Base-by-base conservation (phyloP, 2,113 vertebrate genomes). In the Sakesphorus luctuosus region DNA sequence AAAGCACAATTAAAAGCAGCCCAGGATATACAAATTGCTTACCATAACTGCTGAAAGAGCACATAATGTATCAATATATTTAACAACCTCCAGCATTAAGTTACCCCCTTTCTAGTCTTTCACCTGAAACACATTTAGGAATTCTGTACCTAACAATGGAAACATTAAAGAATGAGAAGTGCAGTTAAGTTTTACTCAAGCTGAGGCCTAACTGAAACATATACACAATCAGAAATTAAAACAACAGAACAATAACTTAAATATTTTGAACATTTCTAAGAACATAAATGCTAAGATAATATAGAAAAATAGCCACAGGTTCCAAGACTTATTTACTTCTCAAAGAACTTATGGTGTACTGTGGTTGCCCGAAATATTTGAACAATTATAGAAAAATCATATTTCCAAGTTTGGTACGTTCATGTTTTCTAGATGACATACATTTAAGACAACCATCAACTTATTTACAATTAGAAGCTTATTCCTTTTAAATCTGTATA, bases 401-500 rank as follows among this genome's bases (percentile, higher is more conserved):
- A 94, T 96, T 93, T 97, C 96, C 89, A 97, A 97, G 93, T 96
- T 97, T 92, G 94, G 94, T 97, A 95, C 16, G 14, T 92, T 94
- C 2, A 10, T 96, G 83, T 93, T 92, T 94, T 87, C 89, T 93
- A 91, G 87, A 66, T 92, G 94, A 97, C 84, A 97, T 67, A 97
- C 83, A 97, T 93, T 97, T 89, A 94, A 91, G 81, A 96, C 85
- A 96, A 78, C 88, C 82, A 97, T 40, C 58, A 96, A 96, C 84
- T 93, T 97, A 97, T 94, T 97, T 97, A 98, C 97, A 98, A 96
- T 97, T 93, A 96, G 58, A 98, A 97, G 94, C 89, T 74, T 94
- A 91, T 84, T 78, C 8, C 82, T 96, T 97, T 96, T 93, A 94
- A 97, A 91, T 80, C 33, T 69, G 77, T 97, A 97, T 97, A 53